phyloP scores from a whole-genome alignment of 2,797 vertebrate species.

The Aldrovandia affinis region DNA sequence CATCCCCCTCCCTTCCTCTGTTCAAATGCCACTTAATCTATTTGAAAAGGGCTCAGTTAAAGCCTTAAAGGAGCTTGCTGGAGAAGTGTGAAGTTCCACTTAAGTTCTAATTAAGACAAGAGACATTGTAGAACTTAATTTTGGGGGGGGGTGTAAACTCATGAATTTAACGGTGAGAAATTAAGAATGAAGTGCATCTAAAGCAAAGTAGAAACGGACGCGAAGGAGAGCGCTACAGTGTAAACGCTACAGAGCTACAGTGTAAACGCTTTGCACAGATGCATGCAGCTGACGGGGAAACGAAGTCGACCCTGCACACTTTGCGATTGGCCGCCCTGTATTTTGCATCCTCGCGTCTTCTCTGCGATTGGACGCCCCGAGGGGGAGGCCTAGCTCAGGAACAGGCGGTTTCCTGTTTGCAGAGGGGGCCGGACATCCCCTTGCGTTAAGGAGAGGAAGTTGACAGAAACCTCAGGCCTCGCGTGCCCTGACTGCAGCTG shows the following conservation, averaged over 20 bases:
- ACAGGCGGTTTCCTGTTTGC: constrained; percentile 35
- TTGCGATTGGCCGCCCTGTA: constrained; percentile 13
- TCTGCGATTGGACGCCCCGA: constrained; percentile 11
- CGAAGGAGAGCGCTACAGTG: neutral
- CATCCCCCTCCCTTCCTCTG: neutral
- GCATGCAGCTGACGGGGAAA: neutral
- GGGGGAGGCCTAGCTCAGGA: constrained; percentile 12
- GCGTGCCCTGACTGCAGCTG: neutral
- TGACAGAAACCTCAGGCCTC: constrained; percentile 9
- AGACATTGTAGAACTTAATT: neutral
- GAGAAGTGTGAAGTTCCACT: neutral
- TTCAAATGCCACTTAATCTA: neutral
- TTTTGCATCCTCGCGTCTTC: neutral
- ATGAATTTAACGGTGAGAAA: neutral
- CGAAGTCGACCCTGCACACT: neutral
- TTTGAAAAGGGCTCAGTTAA: neutral
- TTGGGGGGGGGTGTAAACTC: neutral
- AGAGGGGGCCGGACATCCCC: constrained; percentile 31
- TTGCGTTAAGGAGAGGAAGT: constrained; percentile 31
- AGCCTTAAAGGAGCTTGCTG: neutral
- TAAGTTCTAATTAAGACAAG: neutral
- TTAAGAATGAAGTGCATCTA: neutral
- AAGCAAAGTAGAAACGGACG: constrained; percentile 6
- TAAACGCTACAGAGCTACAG: neutral
- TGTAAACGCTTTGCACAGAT: neutral